These are phyloP conservation scores for Brachymystax lenok DNA, from an alignment of 2,797 vertebrate species.

Conservation along the genomic window DNA sequence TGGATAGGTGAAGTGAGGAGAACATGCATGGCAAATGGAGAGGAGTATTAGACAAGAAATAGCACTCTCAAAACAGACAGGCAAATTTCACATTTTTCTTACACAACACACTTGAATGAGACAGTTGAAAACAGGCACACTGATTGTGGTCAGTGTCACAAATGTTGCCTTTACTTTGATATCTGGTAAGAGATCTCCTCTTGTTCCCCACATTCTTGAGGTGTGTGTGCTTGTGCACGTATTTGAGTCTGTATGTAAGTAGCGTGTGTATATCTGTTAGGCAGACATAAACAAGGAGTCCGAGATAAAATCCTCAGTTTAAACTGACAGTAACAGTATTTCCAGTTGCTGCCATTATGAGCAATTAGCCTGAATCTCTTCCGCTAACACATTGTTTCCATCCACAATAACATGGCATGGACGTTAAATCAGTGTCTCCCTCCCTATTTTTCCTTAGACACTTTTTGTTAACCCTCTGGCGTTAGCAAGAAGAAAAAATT, in stretches of 20 bases:
- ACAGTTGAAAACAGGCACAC: background rate
- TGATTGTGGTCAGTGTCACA: background rate
- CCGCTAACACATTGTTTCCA: background rate
- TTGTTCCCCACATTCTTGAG: background rate
- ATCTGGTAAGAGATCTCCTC: background rate
- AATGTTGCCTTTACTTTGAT: background rate
- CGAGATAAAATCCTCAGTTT: slow-evolving; percentile 7
- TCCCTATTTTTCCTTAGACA: background rate
- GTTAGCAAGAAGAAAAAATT: slow-evolving; percentile 31
- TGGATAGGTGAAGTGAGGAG: too few species aligned
- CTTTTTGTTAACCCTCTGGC: slow-evolving; percentile 4
- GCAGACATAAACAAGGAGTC: slow-evolving; percentile 5
- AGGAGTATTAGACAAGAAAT: background rate
- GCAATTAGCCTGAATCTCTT: slow-evolving; percentile 9
- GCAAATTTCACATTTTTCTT: background rate
- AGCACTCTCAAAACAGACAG: background rate
- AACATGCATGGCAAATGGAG: background rate
- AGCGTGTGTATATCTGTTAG: slow-evolving; percentile 6
- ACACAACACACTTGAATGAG: background rate
- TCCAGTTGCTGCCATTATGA: slow-evolving; percentile 6
- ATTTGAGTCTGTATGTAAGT: too few species aligned
- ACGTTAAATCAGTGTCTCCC: background rate
- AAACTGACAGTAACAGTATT: background rate
- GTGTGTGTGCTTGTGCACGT: background rate
- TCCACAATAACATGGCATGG: background rate